Conservation (phyloP, 2,113 vertebrate species). For the Pyrgilauda ruficollis region DNA sequence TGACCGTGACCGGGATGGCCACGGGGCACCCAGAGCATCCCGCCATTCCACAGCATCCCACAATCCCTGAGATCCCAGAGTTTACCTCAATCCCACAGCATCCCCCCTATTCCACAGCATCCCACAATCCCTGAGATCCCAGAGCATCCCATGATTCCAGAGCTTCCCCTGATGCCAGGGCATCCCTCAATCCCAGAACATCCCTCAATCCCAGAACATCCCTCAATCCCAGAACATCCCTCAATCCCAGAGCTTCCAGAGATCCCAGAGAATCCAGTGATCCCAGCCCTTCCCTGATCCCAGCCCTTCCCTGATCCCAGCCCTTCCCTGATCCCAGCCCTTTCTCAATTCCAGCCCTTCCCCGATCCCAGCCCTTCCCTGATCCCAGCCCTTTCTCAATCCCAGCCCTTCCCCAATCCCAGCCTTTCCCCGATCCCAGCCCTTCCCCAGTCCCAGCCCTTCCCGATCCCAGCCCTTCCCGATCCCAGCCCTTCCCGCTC, state of each 20-base stretch:
- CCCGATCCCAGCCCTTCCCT: no score
- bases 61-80: neutral
- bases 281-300: no score
- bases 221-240: fast-evolving
- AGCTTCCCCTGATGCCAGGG: neutral
- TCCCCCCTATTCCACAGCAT: fast-evolving
- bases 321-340: no score
- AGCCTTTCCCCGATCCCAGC: no score
- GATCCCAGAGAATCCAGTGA: neutral
- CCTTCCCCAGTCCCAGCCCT: no score
- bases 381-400: no score
- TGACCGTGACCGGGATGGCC: neutral
- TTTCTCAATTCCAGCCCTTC: neutral
- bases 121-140: neutral
- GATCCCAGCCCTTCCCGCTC: neutral
- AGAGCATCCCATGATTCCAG: neutral
- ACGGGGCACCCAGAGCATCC: neutral
- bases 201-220: neutral
- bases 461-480: no score
- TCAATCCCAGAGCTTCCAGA: fast-evolving
- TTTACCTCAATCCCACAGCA: no score
- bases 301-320: neutral
- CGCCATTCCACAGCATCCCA: fast-evolving
- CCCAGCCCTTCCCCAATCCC: no score
- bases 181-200: neutral